phyloP scores from a whole-genome alignment of 2,797 vertebrate species.

The Characodon lateralis region DNA sequence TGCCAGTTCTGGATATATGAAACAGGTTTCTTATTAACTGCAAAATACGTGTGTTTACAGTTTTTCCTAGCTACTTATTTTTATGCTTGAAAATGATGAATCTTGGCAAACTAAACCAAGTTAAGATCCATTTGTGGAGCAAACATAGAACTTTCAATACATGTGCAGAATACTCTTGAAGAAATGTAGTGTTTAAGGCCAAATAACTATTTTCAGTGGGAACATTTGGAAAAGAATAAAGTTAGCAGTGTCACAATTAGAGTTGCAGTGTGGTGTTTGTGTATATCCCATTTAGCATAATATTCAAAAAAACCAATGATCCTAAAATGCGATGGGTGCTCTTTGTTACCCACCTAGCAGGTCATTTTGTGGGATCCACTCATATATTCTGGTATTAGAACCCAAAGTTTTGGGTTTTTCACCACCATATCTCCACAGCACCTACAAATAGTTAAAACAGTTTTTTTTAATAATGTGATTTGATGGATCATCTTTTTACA shows the following conservation, averaged over 20 bases:
- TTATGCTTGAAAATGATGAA: neutral
- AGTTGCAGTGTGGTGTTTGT: neutral
- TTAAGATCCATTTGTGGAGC: neutral
- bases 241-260: neutral
- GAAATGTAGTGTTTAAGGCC: neutral
- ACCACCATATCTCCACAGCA: slow-evolving; percentile 88
- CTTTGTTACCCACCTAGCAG: slow-evolving; percentile 82
- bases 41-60: neutral
- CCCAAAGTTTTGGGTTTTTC: slow-evolving; percentile 83
- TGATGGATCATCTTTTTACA: neutral
- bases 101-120: neutral
- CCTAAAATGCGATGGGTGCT: neutral
- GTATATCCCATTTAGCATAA: neutral
- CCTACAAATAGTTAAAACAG: slow-evolving; percentile 64
- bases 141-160: too few species aligned
- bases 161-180: too few species aligned
- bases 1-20: neutral
- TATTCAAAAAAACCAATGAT: neutral
- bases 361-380: slow-evolving; percentile 95
- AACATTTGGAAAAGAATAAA: too few species aligned
- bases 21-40: neutral
- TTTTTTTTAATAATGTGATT: neutral
- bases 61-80: neutral
- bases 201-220: neutral
- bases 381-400: slow-evolving; percentile 85